Evolutionary conservation across 2,797 vertebrate genomes (phyloP), one percentile per base, ranked within the genome.

Genomic region (Pelodytes ibericus): DNA sequence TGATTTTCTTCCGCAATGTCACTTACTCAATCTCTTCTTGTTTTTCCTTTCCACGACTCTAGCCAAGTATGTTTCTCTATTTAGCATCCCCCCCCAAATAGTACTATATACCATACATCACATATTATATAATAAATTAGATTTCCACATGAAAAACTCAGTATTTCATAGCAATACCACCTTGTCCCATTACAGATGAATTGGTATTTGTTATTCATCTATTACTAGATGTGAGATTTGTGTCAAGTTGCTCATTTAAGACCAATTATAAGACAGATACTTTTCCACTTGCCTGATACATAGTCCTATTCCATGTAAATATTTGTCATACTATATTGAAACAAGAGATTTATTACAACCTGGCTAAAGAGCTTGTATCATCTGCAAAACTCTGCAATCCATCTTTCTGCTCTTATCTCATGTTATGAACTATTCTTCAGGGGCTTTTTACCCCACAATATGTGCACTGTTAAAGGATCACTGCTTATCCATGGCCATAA

Each of bases 161-260:
- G 6, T 8, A 49, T 49, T 49, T 16, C 44, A 49, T n/a, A 5
- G 44, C 11, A n/a, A 3, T 49, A 5, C 33, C 13, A 36, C 15
- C 7, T 39, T 39, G 36, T 39, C 36, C 15, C 36, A n/a, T n/a
- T n/a, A n/a, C n/a, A n/a, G n/a, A n/a, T n/a, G 36, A 7, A 39
- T 39, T 39, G 36, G 36, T 39, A 8, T 39, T 39, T 39, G 1
- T 13, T 39, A 13, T 7, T 39, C 36, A 8, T 8, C 36, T 13
- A 7, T 39, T 39, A 13, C 1, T 39, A 39, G 15, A 13, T 39
- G 36, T 7, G 7, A 13, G 7, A 13, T 36, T 4, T 39, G 2
- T 39, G 36, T 39, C 36, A 13, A 74, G 56, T 51, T 74, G 72
- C 33, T 33, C 36, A 31, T 26, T 67, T 60, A 9, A 39, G n/a